These are phyloP conservation scores for Hipposideros armiger DNA, from an alignment of 2,113 vertebrate species.

Conservation along the genomic window DNA sequence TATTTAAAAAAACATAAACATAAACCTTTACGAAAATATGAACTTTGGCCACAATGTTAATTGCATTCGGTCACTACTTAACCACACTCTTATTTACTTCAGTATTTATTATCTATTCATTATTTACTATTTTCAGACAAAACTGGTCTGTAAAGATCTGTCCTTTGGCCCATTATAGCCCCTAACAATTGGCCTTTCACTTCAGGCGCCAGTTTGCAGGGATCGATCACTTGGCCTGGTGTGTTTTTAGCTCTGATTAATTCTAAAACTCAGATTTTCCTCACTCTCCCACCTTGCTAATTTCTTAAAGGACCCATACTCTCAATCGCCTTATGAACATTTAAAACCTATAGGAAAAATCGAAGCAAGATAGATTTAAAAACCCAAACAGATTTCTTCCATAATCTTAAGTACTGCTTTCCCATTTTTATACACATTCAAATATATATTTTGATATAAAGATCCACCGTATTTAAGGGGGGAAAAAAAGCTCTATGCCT, in stretches of 20 bases:
- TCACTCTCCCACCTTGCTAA: neutral
- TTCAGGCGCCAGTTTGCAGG: neutral
- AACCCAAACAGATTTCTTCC: neutral
- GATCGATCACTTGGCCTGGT: neutral
- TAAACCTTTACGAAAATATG: slow-evolving; percentile 29
- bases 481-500: neutral
- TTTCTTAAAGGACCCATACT: slow-evolving; percentile 40
- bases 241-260: neutral
- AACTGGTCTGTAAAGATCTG: neutral
- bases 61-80: neutral
- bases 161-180: neutral
- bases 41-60: neutral
- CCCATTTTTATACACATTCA: neutral
- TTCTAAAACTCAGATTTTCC: neutral
- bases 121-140: neutral
- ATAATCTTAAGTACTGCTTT: neutral
- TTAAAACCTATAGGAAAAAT: slow-evolving; percentile 45
- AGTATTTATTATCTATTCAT: neutral
- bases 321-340: neutral
- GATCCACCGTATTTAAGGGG: neutral
- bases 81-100: neutral
- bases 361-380: slow-evolving; percentile 59
- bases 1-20: neutral
- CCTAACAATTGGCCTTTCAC: neutral
- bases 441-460: slow-evolving; percentile 6